Base-by-base conservation (phyloP, 2,797 vertebrate species). In the Oreortyx pictus region DNA sequence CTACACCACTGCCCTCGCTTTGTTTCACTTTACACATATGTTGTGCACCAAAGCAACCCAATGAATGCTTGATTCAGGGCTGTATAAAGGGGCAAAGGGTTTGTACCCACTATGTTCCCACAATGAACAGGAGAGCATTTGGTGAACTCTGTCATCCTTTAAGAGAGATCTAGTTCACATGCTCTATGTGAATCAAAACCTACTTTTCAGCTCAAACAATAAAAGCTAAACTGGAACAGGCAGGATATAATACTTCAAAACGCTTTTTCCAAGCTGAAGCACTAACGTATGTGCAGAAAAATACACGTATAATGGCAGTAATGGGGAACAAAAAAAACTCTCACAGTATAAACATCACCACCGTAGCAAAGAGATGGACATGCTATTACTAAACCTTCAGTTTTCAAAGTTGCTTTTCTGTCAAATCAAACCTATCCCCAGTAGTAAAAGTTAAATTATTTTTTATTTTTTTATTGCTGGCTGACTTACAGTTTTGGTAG, bases 41-140 rank as follows among this genome's bases (percentile, higher is more conserved):
- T 44, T 75, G 13, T 19, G 13, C n/a, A 74, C 22, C 0, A 0
- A 0, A 47, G 14, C 29, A 50, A 23, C 47, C 39, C 56, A 76
- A 66, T 20, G 25, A 4, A 4, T 11, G 1, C 33, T 59, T 4
- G 1, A 19, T 11, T 88, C 41, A 59, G 72, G 25, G 6, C 14
- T 43, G 3, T 8, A 54, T 57, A 23, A 72, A 78, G 24, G 11
- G 72, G 10, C 1, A 3, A 5, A 20, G 3, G 4, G 12, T 73
- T 57, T 75, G 19, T 33, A 54, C 37, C 19, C 17, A 41, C 52
- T 33, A 16, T 3, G 43, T 22, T 41, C 64, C 17, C 3, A 0
- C 29, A 54, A 16, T 2, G 6, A 19, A 57, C 52, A 22, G 39
- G 27, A 61, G 7, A 20, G 5, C 14, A 49, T 44, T 19, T 67